Percentiles rank a stretch among this genome's conserved stretches.
phyloP scores from a whole-genome alignment of 2,797 vertebrate genomes.

The Emydoidea blandingii region DNA sequence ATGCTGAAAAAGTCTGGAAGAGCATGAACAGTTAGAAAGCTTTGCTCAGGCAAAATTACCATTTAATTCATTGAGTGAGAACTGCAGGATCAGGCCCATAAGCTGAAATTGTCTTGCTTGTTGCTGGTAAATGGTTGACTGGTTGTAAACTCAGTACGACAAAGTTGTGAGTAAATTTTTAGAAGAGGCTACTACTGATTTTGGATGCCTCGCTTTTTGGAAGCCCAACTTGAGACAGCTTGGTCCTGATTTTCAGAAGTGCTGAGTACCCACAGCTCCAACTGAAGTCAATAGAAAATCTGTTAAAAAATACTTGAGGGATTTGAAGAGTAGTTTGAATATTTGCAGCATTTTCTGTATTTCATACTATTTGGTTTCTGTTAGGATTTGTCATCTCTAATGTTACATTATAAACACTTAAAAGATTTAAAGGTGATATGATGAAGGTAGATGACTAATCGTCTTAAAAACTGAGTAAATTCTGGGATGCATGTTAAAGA shows the following conservation, averaged over 20 bases:
- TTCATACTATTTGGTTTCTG: background rate
- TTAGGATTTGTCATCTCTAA: background rate
- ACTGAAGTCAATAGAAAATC: background rate
- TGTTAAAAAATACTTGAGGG: background rate
- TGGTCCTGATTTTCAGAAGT: background rate
- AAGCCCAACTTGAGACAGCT: background rate
- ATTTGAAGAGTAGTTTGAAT: background rate
- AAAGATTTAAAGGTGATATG: conserved; percentile 23
- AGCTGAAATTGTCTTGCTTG: conserved; percentile 21
- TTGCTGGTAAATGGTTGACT: conserved; percentile 42
- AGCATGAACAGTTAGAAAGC: conserved; percentile 23
- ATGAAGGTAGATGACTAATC: background rate
- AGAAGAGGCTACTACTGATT: conserved; percentile 13
- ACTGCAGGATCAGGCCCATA: conserved; percentile 30
- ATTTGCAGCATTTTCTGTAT: background rate
- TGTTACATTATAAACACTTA: conserved; percentile 28
- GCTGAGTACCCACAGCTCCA: background rate
- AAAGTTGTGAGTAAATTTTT: conserved; percentile 9
- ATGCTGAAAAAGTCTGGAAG: conserved; percentile 33
- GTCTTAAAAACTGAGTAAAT: background rate
- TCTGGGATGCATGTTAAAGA: background rate
- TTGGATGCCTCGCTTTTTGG: background rate
- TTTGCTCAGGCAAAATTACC: conserved; percentile 12
- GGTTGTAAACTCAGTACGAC: conserved; percentile 3
- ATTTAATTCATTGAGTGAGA: conserved; percentile 34